phyloP scores from a whole-genome alignment of 1,140 invertebrate species.

The Nylanderia fulva region DNA sequence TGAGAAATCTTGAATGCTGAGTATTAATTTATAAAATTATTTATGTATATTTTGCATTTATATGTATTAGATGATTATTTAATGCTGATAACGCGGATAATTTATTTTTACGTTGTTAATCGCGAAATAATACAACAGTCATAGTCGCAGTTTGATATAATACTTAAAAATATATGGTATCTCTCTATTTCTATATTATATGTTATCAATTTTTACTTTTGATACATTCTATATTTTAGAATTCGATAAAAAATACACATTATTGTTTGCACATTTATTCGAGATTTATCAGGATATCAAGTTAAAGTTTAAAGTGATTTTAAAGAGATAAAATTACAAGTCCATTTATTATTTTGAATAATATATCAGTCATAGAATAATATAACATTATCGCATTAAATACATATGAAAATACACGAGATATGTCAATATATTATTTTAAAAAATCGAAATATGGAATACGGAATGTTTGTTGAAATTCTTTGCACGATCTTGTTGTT shows the following conservation, averaged over 20 bases:
- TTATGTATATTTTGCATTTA: not conserved
- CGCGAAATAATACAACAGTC: not conserved
- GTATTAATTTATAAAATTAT: not conserved
- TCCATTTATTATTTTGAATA: not conserved
- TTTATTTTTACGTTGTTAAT: not conserved
- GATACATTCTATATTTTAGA: not conserved
- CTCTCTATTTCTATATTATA: not conserved
- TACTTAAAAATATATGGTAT: not conserved
- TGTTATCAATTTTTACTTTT: not conserved
- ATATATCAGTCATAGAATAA: not conserved
- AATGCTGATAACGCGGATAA: not conserved
- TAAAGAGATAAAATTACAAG: constrained; percentile 20
- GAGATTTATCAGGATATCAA: not conserved
- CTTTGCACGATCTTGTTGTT: not conserved
- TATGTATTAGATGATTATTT: not conserved
- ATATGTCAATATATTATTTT: too few relatives aligned
- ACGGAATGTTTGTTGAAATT: too few relatives aligned
- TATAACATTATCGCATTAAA: not conserved
- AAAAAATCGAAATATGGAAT: too few relatives aligned
- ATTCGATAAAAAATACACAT: not conserved
- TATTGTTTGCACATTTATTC: not conserved
- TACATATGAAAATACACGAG: too few relatives aligned
- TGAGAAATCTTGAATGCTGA: not conserved
- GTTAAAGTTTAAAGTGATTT: not conserved
- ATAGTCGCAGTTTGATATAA: not conserved